Evolutionary conservation across 2,113 vertebrate species (phyloP), one percentile per base, ranked within the genome.

Genomic region (Anhinga rufa): DNA sequence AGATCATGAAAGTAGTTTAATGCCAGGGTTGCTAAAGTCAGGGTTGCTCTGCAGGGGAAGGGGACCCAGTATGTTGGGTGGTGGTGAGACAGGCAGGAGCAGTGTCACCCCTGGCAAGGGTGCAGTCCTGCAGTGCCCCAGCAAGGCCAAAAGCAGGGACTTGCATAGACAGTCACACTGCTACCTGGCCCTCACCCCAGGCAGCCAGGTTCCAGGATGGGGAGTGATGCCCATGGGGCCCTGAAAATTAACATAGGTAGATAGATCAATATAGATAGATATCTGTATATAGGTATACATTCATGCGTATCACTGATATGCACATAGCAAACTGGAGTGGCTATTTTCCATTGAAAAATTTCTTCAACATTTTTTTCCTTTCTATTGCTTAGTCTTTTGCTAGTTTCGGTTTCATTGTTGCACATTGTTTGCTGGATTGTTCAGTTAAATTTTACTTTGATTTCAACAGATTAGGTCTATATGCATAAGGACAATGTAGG

Each of bases 51-150:
- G 1, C 19, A 60, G 13, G 13, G 7, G 4, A 88, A n/a, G 9
- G 14, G 24, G 14, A 31, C 6, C 29, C 38, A 19, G 20, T 19
- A 42, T 6, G 7, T 1, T 38, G 7, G 14, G 9, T 20, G 26
- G 17, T 34, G 60, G 57, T 0, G 5, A 78, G n/a, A 31, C 13
- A 76, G 52, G 48, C 22, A 70, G 1, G 16, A 5, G 8, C 31
- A n/a, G 7, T 34, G 44, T 22, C 36, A 8, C 49, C 12, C 36
- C 29, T 6, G 1, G n/a, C 16, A 34, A 31, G 18, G 12, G 6
- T 7, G 4, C 9, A 19, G 26, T 44, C 21, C 28, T 36, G 3
- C 1, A 0, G 16, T 68, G 48, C 21, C n/a, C 28, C 14, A 34
- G 8, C 7, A 24, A 61, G 48, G 17, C 19, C 68, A 70, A 29